Base-by-base conservation (phyloP, 2,113 vertebrate genomes). In the Clarias macrocephalus region DNA sequence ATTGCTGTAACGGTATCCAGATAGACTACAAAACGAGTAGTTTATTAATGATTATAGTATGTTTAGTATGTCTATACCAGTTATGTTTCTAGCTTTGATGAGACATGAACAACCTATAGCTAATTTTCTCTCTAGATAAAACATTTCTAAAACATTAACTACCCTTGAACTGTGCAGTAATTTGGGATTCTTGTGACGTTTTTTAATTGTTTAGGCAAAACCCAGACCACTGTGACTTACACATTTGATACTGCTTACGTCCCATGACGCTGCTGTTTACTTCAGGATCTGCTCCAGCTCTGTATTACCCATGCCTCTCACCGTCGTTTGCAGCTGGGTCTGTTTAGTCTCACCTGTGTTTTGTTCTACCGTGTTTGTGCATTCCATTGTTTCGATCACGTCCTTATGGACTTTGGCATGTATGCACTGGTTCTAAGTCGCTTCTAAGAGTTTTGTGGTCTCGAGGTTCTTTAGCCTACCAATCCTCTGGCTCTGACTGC, bases 341-440 rank as follows among this genome's bases (percentile, higher is more conserved):
- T 76, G 73, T 76, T 76, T 76, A 6, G 23, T n/a, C 21, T 76
- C 73, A 76, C 73, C 73, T 52, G 73, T 76, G 33, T 72, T 72
- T 72, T 19, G 33, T 72, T 72, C 70, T 72, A 33, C 42, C 42
- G 70, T 72, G 37, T 73, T 73, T 73, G 70, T 5, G 21, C 37
- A 73, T 73, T 73, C 70, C 70, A 33, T 1, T 73, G 33, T 73
- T 73, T 73, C 70, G 28, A 73, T 73, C 70, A 73, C 33, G 70
- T 73, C 33, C 70, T 37, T 73, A 73, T 42, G 70, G 70, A 73
- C 33, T 42, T 73, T 73, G 70, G 70, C 70, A 73, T 48, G 70
- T 73, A 48, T 3, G 37, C 70, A 48, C 19, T 73, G 19, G 33
- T 70, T 70, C 11, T n/a, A 70, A 73, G 70, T 9, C 42, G 33